Evolutionary conservation across 1,140 invertebrate species (phyloP), one percentile per base, ranked within the genome.

Genomic region (Spodoptera frugiperda): DNA sequence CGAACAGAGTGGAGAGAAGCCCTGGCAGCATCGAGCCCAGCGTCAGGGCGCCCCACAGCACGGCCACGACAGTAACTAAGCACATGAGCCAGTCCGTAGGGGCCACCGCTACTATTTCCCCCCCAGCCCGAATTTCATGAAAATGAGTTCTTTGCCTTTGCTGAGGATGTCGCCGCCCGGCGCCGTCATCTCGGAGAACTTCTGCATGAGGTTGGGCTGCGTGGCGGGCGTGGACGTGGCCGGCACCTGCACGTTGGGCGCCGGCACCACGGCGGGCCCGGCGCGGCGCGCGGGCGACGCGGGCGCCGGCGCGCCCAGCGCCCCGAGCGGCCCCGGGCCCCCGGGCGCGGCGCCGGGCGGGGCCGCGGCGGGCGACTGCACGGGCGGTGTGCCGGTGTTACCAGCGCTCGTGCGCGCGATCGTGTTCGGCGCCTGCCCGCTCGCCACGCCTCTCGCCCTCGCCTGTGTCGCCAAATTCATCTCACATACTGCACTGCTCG

Each of bases 111-210:
- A 95, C 96, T 96, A 97, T 96, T 97, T 97, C 80, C 96, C 96
- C 84, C 97, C 97, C 79, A 98, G 95, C 65, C 97, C 97, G 88
- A 98, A 98, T 95, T 98, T 98, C 96, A 98, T 98, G 92, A 98
- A 98, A 87, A 98, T 98, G 48, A 97, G 95, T 94, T 98, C 97
- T 94, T 98, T 98, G 81, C 97, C 97, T 94, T 98, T 98, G 82
- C 97, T 98, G 48, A 98, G 94, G 75, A 98, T 97, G 85, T 97
- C 97, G 67, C 97, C 97, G 61, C 97, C 97, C 77, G 96, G 96
- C 51, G 96, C 97, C 19, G 96, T 96, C 93, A 98, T 97, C 87
- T 98, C 97, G 72, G 96, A 96, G 83, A 97, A 96, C 86, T 97
- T 97, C 88, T 97, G 96, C 97, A 97, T 97, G 57, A 97, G 94